Evolutionary conservation across 2,113 vertebrate genomes (phyloP), one percentile per base, ranked within the genome.

Genomic region (Onychostruthus taczanowskii): DNA sequence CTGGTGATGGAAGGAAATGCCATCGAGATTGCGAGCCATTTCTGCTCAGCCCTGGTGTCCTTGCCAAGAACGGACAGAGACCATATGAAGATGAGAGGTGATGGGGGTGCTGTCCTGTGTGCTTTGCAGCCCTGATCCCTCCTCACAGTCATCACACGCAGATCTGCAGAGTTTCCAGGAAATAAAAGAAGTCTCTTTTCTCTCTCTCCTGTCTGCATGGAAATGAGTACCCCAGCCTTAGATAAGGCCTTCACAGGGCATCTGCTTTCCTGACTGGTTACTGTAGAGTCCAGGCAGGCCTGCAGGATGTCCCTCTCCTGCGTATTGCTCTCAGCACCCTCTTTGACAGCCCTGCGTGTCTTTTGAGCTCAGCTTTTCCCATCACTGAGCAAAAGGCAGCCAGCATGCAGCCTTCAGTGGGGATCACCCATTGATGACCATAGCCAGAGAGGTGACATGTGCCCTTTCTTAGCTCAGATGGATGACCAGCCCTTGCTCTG

Each of bases 1-100:
- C 43, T 56, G 59, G 64, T 33, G 27, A 16, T 76, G 68, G 94
- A 74, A 84, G 83, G 85, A 90, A 66, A 58, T 30, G 30, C 86
- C 31, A 9, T 16, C 0, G 2, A 52, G 62, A 49, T n/a, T 63
- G 8, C 35, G n/a, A 89, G 35, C 31, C 0, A 2, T 70, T 94
- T 83, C 49, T 93, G 59, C 1, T 2, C 55, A 80, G 63, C 67
- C 41, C 18, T 53, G 50, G 46, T 41, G 46, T 26, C 70, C 30
- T 59, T 3, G 15, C 79, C 83, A 53, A 49, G 67, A 80, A 6
- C 24, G 64, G 80, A 73, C 46, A 72, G 61, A 55, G 59, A 56
- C 33, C 33, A 10, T 47, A 43, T 67, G 84, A 94, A 72, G 61
- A 61, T 39, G 69, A 64, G 87, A 75, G 64, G 37, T 74, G 59